A percentile compares a stretch with the other conserved stretches of the same genome.
phyloP scores from a whole-genome alignment of 2,113 vertebrate genomes.

The Nanorana parkeri region DNA sequence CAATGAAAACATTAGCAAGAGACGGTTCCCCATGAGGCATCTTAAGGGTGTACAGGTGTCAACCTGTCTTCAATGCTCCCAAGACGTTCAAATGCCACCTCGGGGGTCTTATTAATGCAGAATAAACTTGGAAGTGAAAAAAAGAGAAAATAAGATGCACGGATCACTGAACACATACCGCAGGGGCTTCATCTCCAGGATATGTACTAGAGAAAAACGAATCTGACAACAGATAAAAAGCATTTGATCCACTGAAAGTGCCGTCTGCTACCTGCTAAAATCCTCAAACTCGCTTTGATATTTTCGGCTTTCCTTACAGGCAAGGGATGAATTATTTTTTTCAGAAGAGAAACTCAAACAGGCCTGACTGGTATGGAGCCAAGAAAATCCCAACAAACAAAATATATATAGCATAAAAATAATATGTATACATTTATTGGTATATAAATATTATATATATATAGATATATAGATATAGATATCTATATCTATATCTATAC shows the following conservation, averaged over 20 bases:
- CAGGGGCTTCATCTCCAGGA: conserved; percentile 32
- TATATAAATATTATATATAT: no score
- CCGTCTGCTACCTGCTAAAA: conserved; percentile 26
- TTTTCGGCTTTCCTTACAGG: background rate
- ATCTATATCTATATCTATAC: no score
- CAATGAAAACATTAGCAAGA: conserved; percentile 21
- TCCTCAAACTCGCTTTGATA: conserved; percentile 21
- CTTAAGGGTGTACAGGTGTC: conserved; percentile 46
- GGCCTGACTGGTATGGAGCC: no score
- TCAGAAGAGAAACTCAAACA: no score
- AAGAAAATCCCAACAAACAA: no score
- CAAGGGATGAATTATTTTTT: background rate
- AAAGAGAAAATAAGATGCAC: conserved; percentile 16
- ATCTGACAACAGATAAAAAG: conserved; percentile 36
- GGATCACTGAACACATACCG: conserved; percentile 23
- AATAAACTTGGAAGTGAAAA: background rate
- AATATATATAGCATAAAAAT: no score
- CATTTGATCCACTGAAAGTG: conserved; percentile 20
- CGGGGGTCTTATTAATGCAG: conserved; percentile 42
- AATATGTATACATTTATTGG: no score
- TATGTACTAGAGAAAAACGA: conserved; percentile 20
- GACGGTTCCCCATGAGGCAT: conserved; percentile 17
- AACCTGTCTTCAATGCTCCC: conserved; percentile 26
- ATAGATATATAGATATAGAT: no score
- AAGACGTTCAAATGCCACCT: conserved; percentile 5